Percentiles rank a stretch among this genome's conserved stretches.
Conservation (phyloP, 1,140 invertebrate genomes). For the Uloborus diversus region DNA sequence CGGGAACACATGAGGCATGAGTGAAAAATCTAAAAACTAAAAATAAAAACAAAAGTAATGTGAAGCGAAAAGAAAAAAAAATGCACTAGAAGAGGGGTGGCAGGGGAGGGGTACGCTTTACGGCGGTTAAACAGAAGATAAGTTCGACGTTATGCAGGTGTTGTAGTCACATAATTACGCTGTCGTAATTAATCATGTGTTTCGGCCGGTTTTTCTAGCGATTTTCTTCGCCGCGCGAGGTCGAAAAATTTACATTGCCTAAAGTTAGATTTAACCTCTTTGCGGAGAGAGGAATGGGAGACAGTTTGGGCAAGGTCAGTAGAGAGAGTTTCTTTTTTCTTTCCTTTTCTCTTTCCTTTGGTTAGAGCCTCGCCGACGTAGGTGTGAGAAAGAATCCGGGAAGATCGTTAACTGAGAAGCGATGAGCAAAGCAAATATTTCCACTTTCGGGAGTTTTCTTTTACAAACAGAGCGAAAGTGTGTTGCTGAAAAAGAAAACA, state of each 20-base stretch:
- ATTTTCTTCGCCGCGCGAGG: not conserved
- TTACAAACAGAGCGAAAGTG: too few relatives aligned
- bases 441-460: too few relatives aligned
- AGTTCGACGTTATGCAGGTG: constrained; percentile 42
- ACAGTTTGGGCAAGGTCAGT: constrained; percentile 9
- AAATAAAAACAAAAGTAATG: not conserved
- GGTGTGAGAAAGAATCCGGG: too few relatives aligned
- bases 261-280: constrained; percentile 39
- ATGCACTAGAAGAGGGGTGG: not conserved
- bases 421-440: too few relatives aligned
- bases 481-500: too few relatives aligned
- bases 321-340: too few relatives aligned
- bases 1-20: not conserved
- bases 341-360: too few relatives aligned
- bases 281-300: not conserved
- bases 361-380: too few relatives aligned
- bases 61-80: constrained; percentile 32
- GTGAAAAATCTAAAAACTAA: not conserved
- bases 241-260: constrained; percentile 52
- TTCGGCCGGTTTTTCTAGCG: constrained; percentile 8
- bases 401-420: too few relatives aligned
- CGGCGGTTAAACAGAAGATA: constrained; percentile 22
- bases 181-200: constrained; percentile 50
- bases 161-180: constrained; percentile 51
- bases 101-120: not conserved